A percentile compares a stretch with the other conserved stretches of the same genome.
Evolutionary conservation across 2,797 vertebrate species (phyloP).

Genomic region (Hippopotamyrus pictus): DNA sequence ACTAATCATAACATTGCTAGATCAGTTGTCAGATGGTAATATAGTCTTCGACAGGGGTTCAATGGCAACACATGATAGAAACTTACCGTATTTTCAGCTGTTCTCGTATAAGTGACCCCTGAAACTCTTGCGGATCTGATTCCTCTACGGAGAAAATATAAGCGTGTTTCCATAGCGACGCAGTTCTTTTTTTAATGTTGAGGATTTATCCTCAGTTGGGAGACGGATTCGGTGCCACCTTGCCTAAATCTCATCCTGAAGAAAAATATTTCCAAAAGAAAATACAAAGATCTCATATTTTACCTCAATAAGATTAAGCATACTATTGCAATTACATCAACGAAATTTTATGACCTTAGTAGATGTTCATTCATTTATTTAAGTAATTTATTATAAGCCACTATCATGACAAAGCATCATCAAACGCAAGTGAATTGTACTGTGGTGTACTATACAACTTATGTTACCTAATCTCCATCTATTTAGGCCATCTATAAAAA

Average conservation of each 20-base stretch:
- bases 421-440: neutral
- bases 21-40: neutral
- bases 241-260: neutral
- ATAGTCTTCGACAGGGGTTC: neutral
- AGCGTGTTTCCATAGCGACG: conserved; percentile 18
- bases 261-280: neutral
- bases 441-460: neutral
- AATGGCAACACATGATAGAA: neutral
- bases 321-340: neutral
- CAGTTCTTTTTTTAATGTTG: conserved; percentile 8
- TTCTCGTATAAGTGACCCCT: neutral
- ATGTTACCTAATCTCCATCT: neutral
- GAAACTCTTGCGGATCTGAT: conserved; percentile 2
- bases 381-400: neutral
- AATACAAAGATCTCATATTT: neutral
- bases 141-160: conserved; percentile 10
- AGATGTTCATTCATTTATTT: neutral
- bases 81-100: neutral
- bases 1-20: neutral
- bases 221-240: neutral
- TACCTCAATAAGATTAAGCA: neutral
- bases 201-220: neutral
- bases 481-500: neutral
- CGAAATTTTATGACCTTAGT: neutral
- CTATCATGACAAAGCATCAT: neutral